These are phyloP conservation scores for Balanococcus diminutus DNA, from an alignment of 2,888 invertebrate genomes.

Conservation along the genomic window DNA sequence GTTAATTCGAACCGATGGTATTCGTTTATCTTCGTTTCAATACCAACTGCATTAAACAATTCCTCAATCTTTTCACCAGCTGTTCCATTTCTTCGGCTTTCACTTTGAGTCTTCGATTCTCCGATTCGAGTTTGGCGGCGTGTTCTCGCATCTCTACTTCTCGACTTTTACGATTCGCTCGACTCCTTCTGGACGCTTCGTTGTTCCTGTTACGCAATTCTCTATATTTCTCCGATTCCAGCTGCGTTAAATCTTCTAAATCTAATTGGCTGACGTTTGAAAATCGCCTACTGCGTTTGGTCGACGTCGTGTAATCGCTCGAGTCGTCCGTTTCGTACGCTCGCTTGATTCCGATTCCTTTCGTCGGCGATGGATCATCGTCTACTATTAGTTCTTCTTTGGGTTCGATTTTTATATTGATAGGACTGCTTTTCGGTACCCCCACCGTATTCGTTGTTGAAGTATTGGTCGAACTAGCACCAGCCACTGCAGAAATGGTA, in stretches of 20 bases:
- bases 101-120: constrained; percentile 70
- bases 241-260: constrained; percentile 44
- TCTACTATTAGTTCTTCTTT: constrained; percentile 39
- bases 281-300: constrained; percentile 41
- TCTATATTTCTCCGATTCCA: constrained; percentile 65
- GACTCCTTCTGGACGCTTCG: constrained; percentile 76
- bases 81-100: constrained; percentile 73
- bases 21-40: constrained; percentile 61
- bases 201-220: constrained; percentile 78
- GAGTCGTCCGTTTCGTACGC: constrained; percentile 48
- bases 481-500: not conserved
- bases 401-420: constrained; percentile 45
- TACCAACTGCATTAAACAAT: constrained; percentile 71
- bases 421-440: not conserved
- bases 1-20: not conserved
- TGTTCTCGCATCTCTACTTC: constrained; percentile 66
- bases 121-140: constrained; percentile 67
- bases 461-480: not conserved
- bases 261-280: constrained; percentile 42
- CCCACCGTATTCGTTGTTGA: not conserved
- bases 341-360: not conserved
- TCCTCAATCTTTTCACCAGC: constrained; percentile 70
- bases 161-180: constrained; percentile 72
- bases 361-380: not conserved
- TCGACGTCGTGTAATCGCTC: not conserved